These are phyloP conservation scores for Alethe diademata DNA, from an alignment of 2,113 vertebrate species.

Conservation along the genomic window DNA sequence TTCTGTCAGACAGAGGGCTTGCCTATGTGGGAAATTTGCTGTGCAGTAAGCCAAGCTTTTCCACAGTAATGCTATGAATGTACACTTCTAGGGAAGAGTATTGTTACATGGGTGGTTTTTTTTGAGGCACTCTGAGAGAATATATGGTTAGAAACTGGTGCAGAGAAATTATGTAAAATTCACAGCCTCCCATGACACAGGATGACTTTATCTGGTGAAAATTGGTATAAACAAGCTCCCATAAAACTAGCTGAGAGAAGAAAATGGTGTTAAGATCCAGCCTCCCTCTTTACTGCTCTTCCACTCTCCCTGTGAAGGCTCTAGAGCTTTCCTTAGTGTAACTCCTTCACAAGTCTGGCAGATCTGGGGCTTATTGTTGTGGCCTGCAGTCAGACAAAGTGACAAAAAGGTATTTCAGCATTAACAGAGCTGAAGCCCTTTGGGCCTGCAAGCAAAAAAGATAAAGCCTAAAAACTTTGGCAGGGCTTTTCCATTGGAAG, in stretches of 20 bases:
- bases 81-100: not conserved
- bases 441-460: not conserved
- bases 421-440: not conserved
- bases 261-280: fast-evolving
- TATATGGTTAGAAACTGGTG: not conserved
- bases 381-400: not conserved
- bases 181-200: not conserved
- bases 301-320: not conserved
- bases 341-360: not conserved
- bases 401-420: not conserved
- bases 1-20: not conserved
- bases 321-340: not conserved
- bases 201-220: not conserved
- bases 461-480: not conserved
- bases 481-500: not conserved
- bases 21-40: constrained; percentile 29
- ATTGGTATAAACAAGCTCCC: not conserved
- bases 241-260: not conserved
- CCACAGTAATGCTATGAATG: not conserved
- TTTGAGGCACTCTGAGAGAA: not conserved
- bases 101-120: not conserved
- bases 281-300: not conserved
- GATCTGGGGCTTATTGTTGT: not conserved
- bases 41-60: constrained; percentile 27
- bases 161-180: not conserved